Percentiles rank a stretch among this genome's conserved stretches.
These are phyloP conservation scores for Carpatolechia fugitivella DNA, from an alignment of 2,888 invertebrate genomes.

Conservation along the genomic window DNA sequence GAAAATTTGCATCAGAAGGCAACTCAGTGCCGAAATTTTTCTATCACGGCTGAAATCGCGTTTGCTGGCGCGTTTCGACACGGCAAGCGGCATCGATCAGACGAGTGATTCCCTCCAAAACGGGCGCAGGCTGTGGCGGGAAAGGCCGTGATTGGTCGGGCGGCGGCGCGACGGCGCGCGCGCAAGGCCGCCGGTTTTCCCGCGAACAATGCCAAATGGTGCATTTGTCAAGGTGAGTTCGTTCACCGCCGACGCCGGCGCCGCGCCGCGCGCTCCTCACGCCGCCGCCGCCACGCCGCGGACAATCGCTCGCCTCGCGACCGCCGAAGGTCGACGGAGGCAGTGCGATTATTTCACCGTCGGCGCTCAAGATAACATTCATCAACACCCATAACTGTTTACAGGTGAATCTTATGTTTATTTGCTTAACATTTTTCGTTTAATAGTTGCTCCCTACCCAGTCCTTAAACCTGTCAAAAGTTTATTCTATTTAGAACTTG, in stretches of 20 bases:
- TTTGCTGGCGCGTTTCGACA: constrained; percentile 42
- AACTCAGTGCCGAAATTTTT: constrained; percentile 32
- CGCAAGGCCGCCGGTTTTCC: constrained; percentile 79
- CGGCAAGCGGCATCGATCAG: constrained; percentile 45
- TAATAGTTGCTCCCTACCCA: background rate
- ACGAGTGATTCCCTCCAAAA: constrained; percentile 63
- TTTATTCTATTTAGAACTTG: no score
- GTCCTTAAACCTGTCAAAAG: background rate
- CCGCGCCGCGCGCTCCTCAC: constrained; percentile 47
- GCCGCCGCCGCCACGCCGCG: constrained; percentile 54
- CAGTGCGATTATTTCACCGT: constrained; percentile 30
- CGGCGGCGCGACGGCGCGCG: constrained; percentile 60
- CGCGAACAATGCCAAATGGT: constrained; percentile 80
- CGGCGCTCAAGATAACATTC: constrained; percentile 55
- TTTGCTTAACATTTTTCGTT: constrained; percentile 24
- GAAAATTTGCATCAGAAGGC: constrained; percentile 17
- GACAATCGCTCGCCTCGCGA: constrained; percentile 46
- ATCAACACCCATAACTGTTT: constrained; percentile 59
- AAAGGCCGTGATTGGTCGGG: constrained; percentile 67
- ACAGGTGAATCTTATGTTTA: constrained; percentile 62
- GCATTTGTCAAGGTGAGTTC: constrained; percentile 80
- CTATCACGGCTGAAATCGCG: constrained; percentile 37
- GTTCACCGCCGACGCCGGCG: constrained; percentile 65
- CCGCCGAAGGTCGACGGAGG: constrained; percentile 22
- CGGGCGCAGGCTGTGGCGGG: constrained; percentile 75